These are phyloP conservation scores for Ammodytes dubius DNA, from an alignment of 2,113 vertebrate species.

Conservation along the genomic window DNA sequence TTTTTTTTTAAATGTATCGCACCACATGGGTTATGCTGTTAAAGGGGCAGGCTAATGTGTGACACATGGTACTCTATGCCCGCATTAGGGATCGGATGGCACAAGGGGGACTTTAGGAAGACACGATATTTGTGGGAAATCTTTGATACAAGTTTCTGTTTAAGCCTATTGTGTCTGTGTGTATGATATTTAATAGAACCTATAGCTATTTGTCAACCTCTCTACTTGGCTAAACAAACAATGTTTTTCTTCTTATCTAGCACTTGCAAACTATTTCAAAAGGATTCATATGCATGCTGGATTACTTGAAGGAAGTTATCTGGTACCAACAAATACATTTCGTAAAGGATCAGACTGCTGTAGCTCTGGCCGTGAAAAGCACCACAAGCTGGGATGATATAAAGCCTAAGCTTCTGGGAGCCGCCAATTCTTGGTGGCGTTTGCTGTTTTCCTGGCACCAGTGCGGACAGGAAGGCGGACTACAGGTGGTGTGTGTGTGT, in stretches of 20 bases:
- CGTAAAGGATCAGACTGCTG: constrained; percentile 16
- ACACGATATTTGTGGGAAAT: neutral
- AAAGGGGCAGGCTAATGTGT: too few relatives aligned
- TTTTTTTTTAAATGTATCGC: too few relatives aligned
- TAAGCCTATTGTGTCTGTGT: neutral
- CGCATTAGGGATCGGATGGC: neutral
- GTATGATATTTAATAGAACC: neutral
- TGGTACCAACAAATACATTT: constrained; percentile 1
- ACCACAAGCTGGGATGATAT: constrained; percentile 30
- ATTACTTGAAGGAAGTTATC: constrained; percentile 39
- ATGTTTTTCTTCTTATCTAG: neutral
- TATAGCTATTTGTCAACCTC: neutral
- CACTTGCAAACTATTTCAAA: constrained; percentile 10
- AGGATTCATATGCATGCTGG: neutral
- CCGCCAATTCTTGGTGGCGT: neutral
- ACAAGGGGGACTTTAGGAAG: neutral
- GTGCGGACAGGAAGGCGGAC: neutral
- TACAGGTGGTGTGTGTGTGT: neutral
- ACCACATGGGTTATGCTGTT: too few relatives aligned
- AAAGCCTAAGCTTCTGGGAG: constrained; percentile 37
- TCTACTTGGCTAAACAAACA: neutral
- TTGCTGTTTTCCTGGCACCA: constrained; percentile 12
- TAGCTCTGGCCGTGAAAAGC: constrained; percentile 17
- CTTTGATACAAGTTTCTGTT: neutral
- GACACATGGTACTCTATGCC: neutral